Base-by-base conservation (phyloP, 2,797 vertebrate species). In the Eulemur coronatus region DNA sequence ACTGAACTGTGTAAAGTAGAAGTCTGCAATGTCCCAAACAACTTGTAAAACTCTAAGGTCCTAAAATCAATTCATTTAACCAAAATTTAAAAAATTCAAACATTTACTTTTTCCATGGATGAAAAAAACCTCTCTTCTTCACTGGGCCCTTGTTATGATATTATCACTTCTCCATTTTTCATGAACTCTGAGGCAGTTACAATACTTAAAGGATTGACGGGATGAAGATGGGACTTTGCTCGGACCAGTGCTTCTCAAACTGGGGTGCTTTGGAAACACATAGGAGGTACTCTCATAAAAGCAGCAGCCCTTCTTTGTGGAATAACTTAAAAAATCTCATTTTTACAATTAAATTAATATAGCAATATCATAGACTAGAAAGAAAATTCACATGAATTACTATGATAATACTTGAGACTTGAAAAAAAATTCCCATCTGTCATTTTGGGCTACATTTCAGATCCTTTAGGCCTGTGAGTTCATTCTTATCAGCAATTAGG, bases 21-120 rank as follows among this genome's bases (percentile, higher is more conserved):
- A 69, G 84, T 48, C 73, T 63, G 65, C 41, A 46, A 84, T 57
- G 26, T 88, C n/a, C 26, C 38, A 30, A 41, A 92, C 86, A 70
- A 63, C 65, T 24, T 20, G 1, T 22, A 80, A 84, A 52, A 55
- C 8, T 67, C 55, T 76, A 63, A 10, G 67, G 70, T 73, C 92
- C 75, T 73, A 84, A 87, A 89, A 84, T 85, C 33, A 94, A 38
- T 38, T 41, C 33, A 84, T 43, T 92, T 92, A 69, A 84, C 55
- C 15, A 69, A 85, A 94, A 92, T 46, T 84, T 89, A 69, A 41
- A 78, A 95, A 86, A 72, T 65, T 6, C 26, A 72, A 84, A 88
- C 7, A 75, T 79, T 63, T 76, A 18, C 28, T 69, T 84, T 89
- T 84, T 63, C 33, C 7, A 78, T 4, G 72, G 24, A 28, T 46